A percentile compares a stretch with the other conserved stretches of the same genome.
These are phyloP conservation scores for Octodon degus DNA, from an alignment of 2,113 vertebrate species.

Conservation along the genomic window DNA sequence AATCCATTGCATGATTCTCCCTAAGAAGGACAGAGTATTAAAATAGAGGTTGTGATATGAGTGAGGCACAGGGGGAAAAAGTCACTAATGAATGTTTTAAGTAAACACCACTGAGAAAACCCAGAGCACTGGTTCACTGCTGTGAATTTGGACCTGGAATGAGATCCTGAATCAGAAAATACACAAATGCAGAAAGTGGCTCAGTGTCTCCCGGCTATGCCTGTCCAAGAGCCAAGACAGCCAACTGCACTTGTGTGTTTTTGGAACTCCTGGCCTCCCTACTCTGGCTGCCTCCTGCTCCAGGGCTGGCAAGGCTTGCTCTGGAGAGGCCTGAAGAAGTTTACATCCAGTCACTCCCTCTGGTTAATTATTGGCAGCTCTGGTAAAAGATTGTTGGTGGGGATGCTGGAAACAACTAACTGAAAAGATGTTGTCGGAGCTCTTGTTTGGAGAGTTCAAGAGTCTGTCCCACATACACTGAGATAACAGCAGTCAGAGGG, in stretches of 20 bases:
- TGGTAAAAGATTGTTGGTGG: slow-evolving; percentile 39
- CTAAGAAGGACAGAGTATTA: neutral
- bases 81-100: neutral
- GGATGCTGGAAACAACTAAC: neutral
- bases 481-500: neutral
- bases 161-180: slow-evolving; percentile 33
- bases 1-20: neutral
- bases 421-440: slow-evolving; percentile 32
- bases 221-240: slow-evolving; percentile 26
- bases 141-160: neutral
- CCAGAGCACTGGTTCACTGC: neutral
- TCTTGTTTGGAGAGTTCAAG: neutral
- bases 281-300: slow-evolving; percentile 38
- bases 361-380: slow-evolving; percentile 76
- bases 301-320: slow-evolving; percentile 50
- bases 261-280: slow-evolving; percentile 42
- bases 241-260: slow-evolving; percentile 19
- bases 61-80: neutral
- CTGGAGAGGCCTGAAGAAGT: slow-evolving; percentile 56
- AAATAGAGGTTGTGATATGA: neutral
- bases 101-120: slow-evolving; percentile 36
- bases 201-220: neutral
- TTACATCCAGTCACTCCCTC: slow-evolving; percentile 62
- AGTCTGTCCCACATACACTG: neutral
- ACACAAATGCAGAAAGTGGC: slow-evolving; percentile 19